A percentile compares a stretch with the other conserved stretches of the same genome.
Evolutionary conservation across 2,888 invertebrate species (phyloP).

Genomic region (Sepiola atlantica): DNA sequence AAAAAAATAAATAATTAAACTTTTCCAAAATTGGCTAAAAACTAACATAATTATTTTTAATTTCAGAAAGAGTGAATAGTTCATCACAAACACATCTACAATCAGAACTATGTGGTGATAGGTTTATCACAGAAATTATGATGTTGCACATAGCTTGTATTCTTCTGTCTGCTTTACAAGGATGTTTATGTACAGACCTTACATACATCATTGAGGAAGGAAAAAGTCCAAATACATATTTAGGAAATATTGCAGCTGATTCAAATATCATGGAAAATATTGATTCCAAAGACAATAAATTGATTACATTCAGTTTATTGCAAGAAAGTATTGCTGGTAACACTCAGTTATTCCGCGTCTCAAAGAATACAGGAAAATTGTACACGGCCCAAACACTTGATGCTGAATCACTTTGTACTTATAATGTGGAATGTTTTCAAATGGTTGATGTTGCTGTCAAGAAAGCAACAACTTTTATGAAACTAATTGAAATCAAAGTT

Average conservation of each 20-base stretch:
- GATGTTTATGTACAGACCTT: neutral
- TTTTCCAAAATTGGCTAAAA: neutral
- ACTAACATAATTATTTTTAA: neutral
- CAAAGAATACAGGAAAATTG: slow-evolving; percentile 41
- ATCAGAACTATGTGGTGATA: neutral
- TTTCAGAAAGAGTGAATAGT: neutral
- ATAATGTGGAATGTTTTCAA: slow-evolving; percentile 38
- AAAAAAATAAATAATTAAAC: neutral
- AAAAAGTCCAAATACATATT: slow-evolving; percentile 24
- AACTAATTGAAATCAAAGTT: slow-evolving; percentile 39
- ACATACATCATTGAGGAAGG: neutral
- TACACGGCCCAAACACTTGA: slow-evolving; percentile 35
- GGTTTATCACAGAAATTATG: neutral
- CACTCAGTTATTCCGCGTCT: slow-evolving; percentile 37
- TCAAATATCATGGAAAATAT: neutral
- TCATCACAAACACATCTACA: neutral
- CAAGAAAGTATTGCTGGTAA: neutral
- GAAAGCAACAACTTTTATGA: neutral
- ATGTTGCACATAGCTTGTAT: neutral
- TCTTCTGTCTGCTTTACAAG: neutral
- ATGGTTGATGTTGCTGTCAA: slow-evolving; percentile 35
- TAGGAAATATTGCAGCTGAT: slow-evolving; percentile 36
- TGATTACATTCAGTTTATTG: slow-evolving; percentile 39
- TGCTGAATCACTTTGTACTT: slow-evolving; percentile 44
- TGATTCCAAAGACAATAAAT: neutral